Percentiles rank a stretch among this genome's conserved stretches.
phyloP scores from a whole-genome alignment of 2,888 invertebrate genomes.

The Rhingia rostrata region DNA sequence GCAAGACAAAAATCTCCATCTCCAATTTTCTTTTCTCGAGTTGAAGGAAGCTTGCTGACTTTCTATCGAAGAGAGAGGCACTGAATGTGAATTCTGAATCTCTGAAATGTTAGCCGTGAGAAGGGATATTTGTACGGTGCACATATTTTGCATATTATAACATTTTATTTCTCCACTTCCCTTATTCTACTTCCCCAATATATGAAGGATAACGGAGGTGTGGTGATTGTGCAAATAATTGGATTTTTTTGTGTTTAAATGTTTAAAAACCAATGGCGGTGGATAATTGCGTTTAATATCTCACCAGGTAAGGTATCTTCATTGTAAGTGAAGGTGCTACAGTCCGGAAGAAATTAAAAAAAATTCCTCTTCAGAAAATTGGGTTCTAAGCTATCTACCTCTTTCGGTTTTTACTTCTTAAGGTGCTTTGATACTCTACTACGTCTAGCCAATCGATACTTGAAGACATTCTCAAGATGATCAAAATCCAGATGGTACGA shows the following conservation, averaged over 20 bases:
- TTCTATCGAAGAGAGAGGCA: neutral
- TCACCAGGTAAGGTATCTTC: no score
- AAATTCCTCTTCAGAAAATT: no score
- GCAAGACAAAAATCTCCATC: slow-evolving; percentile 33
- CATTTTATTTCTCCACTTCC: neutral
- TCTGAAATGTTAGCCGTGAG: neutral
- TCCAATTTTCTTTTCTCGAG: slow-evolving; percentile 18
- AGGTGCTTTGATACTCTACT: no score
- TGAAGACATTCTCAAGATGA: no score
- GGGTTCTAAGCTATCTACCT: no score
- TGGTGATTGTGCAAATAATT: neutral
- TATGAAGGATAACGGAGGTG: no score
- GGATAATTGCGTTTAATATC: no score
- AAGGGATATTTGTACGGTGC: neutral
- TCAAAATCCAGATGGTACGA: no score
- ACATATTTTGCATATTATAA: slow-evolving; percentile 36
- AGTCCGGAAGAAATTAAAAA: no score
- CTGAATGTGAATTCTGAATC: neutral
- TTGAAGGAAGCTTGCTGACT: slow-evolving; percentile 19
- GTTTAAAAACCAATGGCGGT: neutral
- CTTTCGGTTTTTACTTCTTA: no score
- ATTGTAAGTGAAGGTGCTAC: no score
- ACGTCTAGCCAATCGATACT: no score
- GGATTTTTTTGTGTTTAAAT: slow-evolving; percentile 5
- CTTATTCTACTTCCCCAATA: neutral